Base-by-base conservation (phyloP, 2,888 invertebrate genomes). In the Kuschelorhynchus macadamiae region DNA sequence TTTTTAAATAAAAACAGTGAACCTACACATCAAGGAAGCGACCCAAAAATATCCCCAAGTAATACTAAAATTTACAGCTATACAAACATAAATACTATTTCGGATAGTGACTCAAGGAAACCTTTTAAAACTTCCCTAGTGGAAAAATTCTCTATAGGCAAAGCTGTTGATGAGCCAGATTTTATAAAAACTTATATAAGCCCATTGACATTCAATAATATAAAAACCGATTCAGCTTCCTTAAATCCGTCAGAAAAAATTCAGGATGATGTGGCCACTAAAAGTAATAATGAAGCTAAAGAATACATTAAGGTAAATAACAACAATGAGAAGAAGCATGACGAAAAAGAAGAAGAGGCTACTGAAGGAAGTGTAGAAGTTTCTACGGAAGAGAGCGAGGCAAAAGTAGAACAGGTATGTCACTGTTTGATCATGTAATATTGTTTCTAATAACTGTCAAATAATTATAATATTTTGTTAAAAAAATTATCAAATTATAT, bases 341-440 rank as follows among this genome's bases (percentile, higher is more conserved):
- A 3, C 4, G 49, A 2, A 12, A 36, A 36, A 7, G 36, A 4
- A 3, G 42, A 42, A 42, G 17, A 5, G 9, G 42, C 16, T 9
- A 42, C 56, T 14, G 39, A 18, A 41, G 30, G 41, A 18, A 1
- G 44, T 36, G 21, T 52, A 16, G 60, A 66, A 44, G 49, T 60
- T 7, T 89, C 91, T n/a, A 91, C 90, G 0, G 82, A 90, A 88
- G 79, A 91, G 56, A 90, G 88, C 61, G 89, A 90, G 80, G 87
- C 81, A 3, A 82, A 89, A 73, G 90, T 90, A 1, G 87, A 89
- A 76, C 88, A 90, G 77, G 92, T 94, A 57, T 8, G 21, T 21
- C n/a, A n/a, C n/a, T n/a, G n/a, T n/a, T n/a, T n/a, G n/a, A n/a
- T n/a, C n/a, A n/a, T n/a, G n/a, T n/a, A n/a, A n/a, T n/a, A n/a